phyloP scores from a whole-genome alignment of 2,113 vertebrate species.

The Fukomys damarensis region DNA sequence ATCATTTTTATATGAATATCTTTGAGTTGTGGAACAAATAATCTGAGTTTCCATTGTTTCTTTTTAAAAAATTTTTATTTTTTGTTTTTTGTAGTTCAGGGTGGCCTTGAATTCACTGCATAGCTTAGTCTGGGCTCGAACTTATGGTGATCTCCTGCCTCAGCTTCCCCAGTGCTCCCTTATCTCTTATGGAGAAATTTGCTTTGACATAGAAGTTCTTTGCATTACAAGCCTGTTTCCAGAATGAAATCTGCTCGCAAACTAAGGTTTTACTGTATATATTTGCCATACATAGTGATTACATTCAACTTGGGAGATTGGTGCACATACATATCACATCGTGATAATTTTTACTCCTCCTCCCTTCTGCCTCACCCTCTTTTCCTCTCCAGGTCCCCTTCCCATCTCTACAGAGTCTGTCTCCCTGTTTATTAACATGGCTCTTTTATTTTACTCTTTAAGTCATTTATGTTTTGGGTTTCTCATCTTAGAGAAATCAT shows the following conservation, averaged over 20 bases:
- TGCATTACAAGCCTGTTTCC: background rate
- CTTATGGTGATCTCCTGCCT: too few species aligned
- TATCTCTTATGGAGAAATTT: background rate
- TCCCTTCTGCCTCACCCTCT: background rate
- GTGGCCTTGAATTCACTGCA: too few species aligned
- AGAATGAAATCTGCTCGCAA: background rate
- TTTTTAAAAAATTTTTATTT: too few species aligned
- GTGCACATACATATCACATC: background rate
- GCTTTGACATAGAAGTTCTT: background rate
- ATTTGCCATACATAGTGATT: background rate
- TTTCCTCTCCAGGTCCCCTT: background rate
- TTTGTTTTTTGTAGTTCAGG: too few species aligned
- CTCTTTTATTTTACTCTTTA: background rate
- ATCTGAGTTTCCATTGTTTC: background rate
- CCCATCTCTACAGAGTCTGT: background rate
- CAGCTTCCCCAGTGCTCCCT: too few species aligned
- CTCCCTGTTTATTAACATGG: background rate
- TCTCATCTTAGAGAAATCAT: background rate
- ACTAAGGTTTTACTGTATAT: background rate
- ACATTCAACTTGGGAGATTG: background rate
- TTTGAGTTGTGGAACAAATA: background rate
- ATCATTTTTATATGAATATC: background rate
- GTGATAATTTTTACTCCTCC: background rate
- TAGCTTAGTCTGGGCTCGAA: too few species aligned
- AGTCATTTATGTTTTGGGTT: background rate